Conservation (phyloP, 2,113 vertebrate species). For the Bubo scandiacus region DNA sequence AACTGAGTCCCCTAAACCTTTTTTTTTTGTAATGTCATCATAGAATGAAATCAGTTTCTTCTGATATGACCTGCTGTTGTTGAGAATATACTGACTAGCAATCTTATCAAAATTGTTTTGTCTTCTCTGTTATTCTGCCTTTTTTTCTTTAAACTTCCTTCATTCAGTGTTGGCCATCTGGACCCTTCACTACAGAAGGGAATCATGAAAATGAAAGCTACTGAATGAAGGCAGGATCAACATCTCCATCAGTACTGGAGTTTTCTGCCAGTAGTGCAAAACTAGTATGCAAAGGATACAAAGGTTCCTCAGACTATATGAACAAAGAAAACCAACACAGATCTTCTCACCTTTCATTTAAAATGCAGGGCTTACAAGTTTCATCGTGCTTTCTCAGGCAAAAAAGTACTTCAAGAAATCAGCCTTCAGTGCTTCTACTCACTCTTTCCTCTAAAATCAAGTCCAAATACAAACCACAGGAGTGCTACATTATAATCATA, state of each 20-base stretch:
- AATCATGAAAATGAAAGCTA: not conserved
- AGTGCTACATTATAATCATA: not conserved
- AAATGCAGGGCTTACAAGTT: not conserved
- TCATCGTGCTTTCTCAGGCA: not conserved
- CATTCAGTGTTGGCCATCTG: not conserved
- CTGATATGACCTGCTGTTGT: not conserved
- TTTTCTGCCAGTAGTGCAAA: not conserved
- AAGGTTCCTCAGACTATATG: not conserved
- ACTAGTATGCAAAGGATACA: not conserved
- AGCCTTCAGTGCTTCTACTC: not conserved
- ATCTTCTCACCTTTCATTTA: not conserved
- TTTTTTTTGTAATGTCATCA: not conserved
- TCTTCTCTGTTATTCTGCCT: not conserved
- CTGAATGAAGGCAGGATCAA: not conserved
- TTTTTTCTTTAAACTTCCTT: not conserved
- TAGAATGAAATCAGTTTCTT: not conserved
- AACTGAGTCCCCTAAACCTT: not conserved
- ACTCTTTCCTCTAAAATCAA: not conserved
- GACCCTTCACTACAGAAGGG: not conserved
- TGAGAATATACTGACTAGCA: not conserved
- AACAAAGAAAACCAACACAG: not conserved
- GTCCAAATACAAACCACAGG: not conserved
- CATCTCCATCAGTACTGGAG: not conserved
- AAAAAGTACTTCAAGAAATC: not conserved
- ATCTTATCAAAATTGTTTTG: not conserved